Evolutionary conservation across 2,797 vertebrate species (phyloP).

Genomic region (Anisognathus igniventris): DNA sequence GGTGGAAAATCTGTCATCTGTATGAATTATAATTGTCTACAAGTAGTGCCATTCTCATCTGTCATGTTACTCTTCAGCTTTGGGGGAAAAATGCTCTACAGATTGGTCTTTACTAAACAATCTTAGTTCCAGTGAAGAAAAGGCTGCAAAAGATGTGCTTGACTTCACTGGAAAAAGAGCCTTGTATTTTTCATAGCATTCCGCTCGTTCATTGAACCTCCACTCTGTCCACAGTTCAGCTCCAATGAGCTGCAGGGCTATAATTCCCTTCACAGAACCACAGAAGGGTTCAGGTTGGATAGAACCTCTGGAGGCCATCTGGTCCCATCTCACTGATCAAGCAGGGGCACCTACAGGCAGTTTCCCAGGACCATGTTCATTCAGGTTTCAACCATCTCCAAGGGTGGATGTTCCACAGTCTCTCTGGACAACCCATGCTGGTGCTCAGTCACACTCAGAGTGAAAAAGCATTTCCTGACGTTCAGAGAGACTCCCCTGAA

Average conservation of each 20-base stretch:
- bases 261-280: not conserved
- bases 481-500: not conserved
- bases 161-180: not conserved
- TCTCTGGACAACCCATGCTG: accelerated
- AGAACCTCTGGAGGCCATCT: not conserved
- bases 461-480: accelerated
- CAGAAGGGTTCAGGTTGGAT: not conserved
- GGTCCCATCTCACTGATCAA: not conserved
- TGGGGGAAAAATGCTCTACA: not conserved
- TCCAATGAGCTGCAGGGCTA: not conserved
- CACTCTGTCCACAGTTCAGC: not conserved
- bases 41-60: not conserved
- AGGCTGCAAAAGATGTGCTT: not conserved
- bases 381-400: not conserved
- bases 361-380: not conserved
- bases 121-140: not conserved
- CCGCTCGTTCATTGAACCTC: not conserved
- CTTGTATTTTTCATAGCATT: not conserved
- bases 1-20: not conserved
- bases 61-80: not conserved
- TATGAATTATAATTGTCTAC: not conserved
- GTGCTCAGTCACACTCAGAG: not conserved
- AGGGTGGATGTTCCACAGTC: not conserved
- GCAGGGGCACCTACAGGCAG: not conserved
- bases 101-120: not conserved